These are phyloP conservation scores for Helicoverpa armigera DNA, from an alignment of 1,140 invertebrate genomes.

Conservation along the genomic window DNA sequence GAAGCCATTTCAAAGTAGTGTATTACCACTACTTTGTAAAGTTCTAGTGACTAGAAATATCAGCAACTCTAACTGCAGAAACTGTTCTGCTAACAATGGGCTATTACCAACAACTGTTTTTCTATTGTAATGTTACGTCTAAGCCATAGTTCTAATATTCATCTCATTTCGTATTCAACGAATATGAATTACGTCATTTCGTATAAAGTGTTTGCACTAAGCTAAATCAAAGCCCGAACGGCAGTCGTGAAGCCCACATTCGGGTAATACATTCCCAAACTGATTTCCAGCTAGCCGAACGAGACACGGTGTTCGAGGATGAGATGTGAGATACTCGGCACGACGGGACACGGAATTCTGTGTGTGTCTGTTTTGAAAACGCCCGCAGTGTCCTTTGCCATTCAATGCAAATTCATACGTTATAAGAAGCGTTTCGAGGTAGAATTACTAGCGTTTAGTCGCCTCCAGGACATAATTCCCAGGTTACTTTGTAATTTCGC, in stretches of 20 bases:
- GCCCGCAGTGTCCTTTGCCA: slow-evolving; percentile 78
- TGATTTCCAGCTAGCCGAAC: slow-evolving; percentile 38
- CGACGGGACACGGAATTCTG: slow-evolving; percentile 42
- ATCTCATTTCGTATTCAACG: slow-evolving; percentile 44
- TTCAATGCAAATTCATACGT: slow-evolving; percentile 84
- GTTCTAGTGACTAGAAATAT: slow-evolving; percentile 25
- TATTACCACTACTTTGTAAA: slow-evolving; percentile 17
- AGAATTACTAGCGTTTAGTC: slow-evolving; percentile 85
- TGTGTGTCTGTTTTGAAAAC: slow-evolving; percentile 56
- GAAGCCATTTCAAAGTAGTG: neutral
- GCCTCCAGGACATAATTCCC: slow-evolving; percentile 82
- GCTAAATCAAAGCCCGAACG: slow-evolving; percentile 48
- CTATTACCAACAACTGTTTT: slow-evolving; percentile 35
- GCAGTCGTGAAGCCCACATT: slow-evolving; percentile 48
- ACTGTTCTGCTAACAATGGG: slow-evolving; percentile 30
- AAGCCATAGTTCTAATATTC: slow-evolving; percentile 43
- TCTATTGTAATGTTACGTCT: slow-evolving; percentile 32
- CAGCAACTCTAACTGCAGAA: slow-evolving; percentile 4
- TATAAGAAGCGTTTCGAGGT: slow-evolving; percentile 81
- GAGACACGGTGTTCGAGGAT: slow-evolving; percentile 40
- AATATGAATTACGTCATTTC: slow-evolving; percentile 49
- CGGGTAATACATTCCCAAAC: slow-evolving; percentile 35
- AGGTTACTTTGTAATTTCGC: slow-evolving; percentile 74
- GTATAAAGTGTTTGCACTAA: slow-evolving; percentile 47
- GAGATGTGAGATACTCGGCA: slow-evolving; percentile 24